These are phyloP conservation scores for Muntiacus muntjak DNA, from an alignment of 2,113 vertebrate species.

Conservation along the genomic window DNA sequence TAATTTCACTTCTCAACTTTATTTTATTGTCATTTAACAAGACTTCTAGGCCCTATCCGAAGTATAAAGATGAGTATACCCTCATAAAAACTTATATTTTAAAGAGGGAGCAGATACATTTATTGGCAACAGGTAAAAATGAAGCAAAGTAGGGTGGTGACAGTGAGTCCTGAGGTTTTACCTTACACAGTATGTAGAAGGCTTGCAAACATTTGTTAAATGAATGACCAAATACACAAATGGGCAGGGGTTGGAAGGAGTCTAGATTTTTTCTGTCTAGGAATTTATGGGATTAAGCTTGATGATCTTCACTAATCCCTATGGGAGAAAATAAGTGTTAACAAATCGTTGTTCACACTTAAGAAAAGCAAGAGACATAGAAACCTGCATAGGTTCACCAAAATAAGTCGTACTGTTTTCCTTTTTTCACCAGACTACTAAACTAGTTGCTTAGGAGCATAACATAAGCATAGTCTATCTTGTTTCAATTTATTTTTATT, in stretches of 20 bases:
- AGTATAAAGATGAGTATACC: background rate
- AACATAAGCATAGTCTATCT: background rate
- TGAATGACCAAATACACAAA: background rate
- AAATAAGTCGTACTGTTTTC: constrained; percentile 4
- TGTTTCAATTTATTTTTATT: background rate
- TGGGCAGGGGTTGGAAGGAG: background rate
- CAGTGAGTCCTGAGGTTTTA: background rate
- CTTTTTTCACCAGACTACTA: background rate
- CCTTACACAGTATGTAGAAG: background rate
- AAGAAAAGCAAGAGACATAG: background rate
- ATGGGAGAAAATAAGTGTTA: background rate
- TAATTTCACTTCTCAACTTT: background rate
- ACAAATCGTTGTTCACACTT: background rate
- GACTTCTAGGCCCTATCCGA: background rate
- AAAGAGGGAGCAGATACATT: background rate
- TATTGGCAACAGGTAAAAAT: background rate
- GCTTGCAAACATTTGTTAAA: background rate
- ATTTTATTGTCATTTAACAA: constrained; percentile 15
- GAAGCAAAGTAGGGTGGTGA: background rate
- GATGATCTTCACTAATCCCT: background rate
- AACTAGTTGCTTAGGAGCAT: background rate
- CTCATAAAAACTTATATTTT: constrained; percentile 4
- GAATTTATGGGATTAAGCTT: background rate
- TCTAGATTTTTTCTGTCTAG: background rate
- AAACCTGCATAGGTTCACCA: background rate